These are phyloP conservation scores for Brachionus plicatilis DNA, from an alignment of 1,140 invertebrate genomes.

Conservation along the genomic window DNA sequence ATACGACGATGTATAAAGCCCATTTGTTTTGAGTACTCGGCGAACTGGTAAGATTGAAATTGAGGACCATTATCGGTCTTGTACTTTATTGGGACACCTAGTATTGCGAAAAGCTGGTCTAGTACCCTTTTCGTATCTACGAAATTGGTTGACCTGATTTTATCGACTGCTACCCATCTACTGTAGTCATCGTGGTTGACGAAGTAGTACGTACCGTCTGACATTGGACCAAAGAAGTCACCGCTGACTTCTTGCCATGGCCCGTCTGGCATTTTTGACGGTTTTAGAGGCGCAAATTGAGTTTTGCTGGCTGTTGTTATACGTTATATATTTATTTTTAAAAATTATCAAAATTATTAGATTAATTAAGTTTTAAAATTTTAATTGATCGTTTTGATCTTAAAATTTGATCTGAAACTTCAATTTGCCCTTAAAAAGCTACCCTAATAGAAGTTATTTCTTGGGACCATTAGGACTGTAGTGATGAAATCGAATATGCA, in stretches of 20 bases:
- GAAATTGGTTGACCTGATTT: not conserved
- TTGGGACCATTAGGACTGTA: too few species aligned
- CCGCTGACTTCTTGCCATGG: not conserved
- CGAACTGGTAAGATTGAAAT: too few species aligned
- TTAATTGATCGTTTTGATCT: too few species aligned
- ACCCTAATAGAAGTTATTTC: too few species aligned
- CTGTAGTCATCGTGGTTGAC: conserved; percentile 10
- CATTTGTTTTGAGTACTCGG: not conserved
- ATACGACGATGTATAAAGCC: conserved; percentile 41
- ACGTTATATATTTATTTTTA: too few species aligned
- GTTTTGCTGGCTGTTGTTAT: not conserved
- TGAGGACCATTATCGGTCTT: too few species aligned
- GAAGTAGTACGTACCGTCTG: not conserved
- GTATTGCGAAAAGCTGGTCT: conserved; percentile 42
- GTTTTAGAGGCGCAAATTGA: not conserved
- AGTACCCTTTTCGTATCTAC: not conserved
- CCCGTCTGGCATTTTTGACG: not conserved
- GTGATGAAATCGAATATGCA: too few species aligned
- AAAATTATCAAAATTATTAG: too few species aligned
- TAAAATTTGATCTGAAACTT: too few species aligned
- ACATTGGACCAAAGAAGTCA: not conserved
- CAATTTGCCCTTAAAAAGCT: too few species aligned
- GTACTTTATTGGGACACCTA: conserved; percentile 41
- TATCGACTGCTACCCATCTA: not conserved
- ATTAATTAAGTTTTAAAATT: too few species aligned